These are phyloP conservation scores for Apis mellifera DNA, from an alignment of 1,140 invertebrate genomes.

Conservation along the genomic window DNA sequence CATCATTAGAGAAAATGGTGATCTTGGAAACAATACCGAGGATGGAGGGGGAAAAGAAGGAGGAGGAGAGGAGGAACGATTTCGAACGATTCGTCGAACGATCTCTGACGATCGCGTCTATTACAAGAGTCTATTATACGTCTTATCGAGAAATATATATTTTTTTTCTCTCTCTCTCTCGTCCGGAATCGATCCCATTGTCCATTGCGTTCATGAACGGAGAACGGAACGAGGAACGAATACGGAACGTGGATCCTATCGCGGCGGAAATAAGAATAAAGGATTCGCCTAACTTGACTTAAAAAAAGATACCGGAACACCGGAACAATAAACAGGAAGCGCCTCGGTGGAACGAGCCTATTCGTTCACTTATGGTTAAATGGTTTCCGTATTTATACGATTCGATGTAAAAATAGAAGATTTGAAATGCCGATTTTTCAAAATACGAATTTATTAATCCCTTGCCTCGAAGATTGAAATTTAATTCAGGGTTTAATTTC, in stretches of 20 bases:
- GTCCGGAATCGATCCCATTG: not conserved
- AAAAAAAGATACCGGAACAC: conserved; percentile 36
- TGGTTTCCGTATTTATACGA: not conserved
- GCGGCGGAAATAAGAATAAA: conserved; percentile 50
- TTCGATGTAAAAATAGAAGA: not conserved
- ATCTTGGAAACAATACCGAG: not conserved
- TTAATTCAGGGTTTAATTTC: too few species aligned
- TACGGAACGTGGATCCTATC: conserved; percentile 18
- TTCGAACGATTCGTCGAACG: not conserved
- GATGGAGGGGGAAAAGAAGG: not conserved
- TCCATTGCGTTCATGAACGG: not conserved
- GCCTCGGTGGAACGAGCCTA: not conserved
- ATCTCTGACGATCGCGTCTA: not conserved
- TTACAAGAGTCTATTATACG: not conserved
- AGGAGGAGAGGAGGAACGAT: not conserved
- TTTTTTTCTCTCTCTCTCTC: not conserved
- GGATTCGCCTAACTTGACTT: conserved; percentile 33
- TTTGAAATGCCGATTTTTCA: not conserved
- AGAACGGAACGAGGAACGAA: conserved; percentile 5
- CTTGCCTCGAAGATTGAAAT: too few species aligned
- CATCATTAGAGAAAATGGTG: conserved; percentile 23
- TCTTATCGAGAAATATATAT: not conserved
- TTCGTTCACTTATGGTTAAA: not conserved
- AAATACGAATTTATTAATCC: too few species aligned
- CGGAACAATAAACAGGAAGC: conserved; percentile 26